phyloP scores from a whole-genome alignment of 2,797 vertebrate species.

The Centroberyx gerrardi region DNA sequence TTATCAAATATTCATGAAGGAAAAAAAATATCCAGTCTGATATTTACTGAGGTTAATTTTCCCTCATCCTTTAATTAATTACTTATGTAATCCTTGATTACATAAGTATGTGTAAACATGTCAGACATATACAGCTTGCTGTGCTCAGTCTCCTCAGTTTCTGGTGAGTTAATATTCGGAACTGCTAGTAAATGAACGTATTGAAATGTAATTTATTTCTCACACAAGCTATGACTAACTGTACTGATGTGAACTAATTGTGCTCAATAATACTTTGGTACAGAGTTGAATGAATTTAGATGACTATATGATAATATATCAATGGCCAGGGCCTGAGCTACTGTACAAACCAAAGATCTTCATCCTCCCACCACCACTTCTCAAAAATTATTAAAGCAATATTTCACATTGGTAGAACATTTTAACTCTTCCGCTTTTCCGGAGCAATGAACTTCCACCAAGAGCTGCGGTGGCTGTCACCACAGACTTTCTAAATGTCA shows the following conservation, averaged over 20 bases:
- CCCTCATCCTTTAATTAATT: slow-evolving; percentile 50
- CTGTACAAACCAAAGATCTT: slow-evolving; percentile 54
- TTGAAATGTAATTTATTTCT: slow-evolving; percentile 48
- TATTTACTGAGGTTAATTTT: slow-evolving; percentile 69
- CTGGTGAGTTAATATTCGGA: slow-evolving; percentile 50
- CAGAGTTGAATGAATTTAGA: neutral
- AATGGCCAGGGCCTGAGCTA: slow-evolving; percentile 1
- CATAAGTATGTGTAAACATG: slow-evolving; percentile 44
- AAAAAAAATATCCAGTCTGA: slow-evolving; percentile 43
- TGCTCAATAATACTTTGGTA: too few relatives aligned
- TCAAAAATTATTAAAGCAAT: slow-evolving; percentile 64
- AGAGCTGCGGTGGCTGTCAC: slow-evolving; percentile 33
- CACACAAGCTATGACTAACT: neutral
- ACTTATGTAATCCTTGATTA: slow-evolving; percentile 43
- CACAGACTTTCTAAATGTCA: slow-evolving; percentile 38
- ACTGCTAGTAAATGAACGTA: slow-evolving; percentile 54
- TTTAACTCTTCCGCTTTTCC: slow-evolving; percentile 29
- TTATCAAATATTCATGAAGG: slow-evolving; percentile 42
- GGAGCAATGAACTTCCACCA: slow-evolving; percentile 37
- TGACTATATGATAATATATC: neutral
- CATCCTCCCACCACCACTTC: slow-evolving; percentile 26
- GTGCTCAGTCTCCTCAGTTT: slow-evolving; percentile 37
- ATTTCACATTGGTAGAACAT: slow-evolving; percentile 58
- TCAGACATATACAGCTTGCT: slow-evolving; percentile 53
- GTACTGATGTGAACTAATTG: too few relatives aligned